Evolutionary conservation across 2,797 vertebrate genomes (phyloP).

Genomic region (Enteromius paludinosus): DNA sequence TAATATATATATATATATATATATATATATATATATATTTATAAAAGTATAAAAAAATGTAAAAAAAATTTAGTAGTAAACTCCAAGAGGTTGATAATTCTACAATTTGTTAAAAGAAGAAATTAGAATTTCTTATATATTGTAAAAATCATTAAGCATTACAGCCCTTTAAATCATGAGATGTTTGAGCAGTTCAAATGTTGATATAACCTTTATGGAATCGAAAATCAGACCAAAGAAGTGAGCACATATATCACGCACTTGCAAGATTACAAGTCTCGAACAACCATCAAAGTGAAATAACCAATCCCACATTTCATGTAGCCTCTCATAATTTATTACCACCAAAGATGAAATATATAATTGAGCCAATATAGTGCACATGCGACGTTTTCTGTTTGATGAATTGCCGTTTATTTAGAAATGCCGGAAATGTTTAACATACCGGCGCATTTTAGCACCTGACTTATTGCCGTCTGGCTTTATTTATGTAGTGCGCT

Average conservation of each 20-base stretch:
- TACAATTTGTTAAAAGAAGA: background rate
- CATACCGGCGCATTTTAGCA: constrained; percentile 28
- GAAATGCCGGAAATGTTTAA: constrained; percentile 47
- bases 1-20: too few relatives aligned
- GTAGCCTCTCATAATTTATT: constrained; percentile 43
- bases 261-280: constrained; percentile 39
- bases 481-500: constrained; percentile 50
- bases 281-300: constrained; percentile 43
- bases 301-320: constrained; percentile 44
- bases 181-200: constrained; percentile 18
- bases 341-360: constrained; percentile 37
- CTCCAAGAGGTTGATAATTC: background rate
- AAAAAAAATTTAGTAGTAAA: background rate
- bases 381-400: constrained; percentile 37
- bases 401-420: constrained; percentile 53
- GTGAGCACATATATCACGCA: constrained; percentile 42
- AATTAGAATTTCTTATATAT: background rate
- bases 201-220: constrained; percentile 42
- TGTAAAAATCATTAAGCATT: background rate
- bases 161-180: background rate
- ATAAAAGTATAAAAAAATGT: background rate
- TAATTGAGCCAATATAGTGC: constrained; percentile 45
- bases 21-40: too few relatives aligned
- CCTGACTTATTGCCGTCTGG: constrained; percentile 47
- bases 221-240: constrained; percentile 29